A percentile compares a stretch with the other conserved stretches of the same genome.
Evolutionary conservation across 1,140 invertebrate species (phyloP).

Genomic region (Paraescarpia echinospica): DNA sequence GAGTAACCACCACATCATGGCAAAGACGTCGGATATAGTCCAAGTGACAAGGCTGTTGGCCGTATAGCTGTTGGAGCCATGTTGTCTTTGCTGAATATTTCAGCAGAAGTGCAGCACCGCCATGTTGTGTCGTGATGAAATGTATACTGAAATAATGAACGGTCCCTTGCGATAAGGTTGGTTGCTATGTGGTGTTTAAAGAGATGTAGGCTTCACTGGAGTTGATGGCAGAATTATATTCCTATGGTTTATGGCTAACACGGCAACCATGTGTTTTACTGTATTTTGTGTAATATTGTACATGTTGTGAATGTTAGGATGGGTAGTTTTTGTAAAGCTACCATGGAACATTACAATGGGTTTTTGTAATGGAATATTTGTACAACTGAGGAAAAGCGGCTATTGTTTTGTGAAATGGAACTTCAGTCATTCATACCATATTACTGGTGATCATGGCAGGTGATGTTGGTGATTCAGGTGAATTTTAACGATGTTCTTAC

Average conservation of each 20-base stretch:
- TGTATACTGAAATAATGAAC: not conserved
- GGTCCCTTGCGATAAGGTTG: not conserved
- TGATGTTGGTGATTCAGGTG: not conserved
- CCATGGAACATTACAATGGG: not conserved
- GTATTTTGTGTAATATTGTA: not conserved
- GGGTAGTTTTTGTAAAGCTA: not conserved
- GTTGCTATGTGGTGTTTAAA: not conserved
- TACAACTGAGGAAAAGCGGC: not conserved
- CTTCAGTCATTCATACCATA: not conserved
- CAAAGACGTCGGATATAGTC: not conserved
- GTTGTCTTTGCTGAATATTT: no score
- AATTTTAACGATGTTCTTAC: not conserved
- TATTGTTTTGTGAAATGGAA: not conserved
- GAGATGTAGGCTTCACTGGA: not conserved
- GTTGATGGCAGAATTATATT: not conserved
- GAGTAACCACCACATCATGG: not conserved
- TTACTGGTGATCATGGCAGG: not conserved
- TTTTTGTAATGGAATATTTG: slow-evolving; percentile 1
- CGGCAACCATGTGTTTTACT: not conserved
- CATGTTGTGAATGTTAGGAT: not conserved
- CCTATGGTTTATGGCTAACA: not conserved
- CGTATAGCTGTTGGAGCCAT: not conserved
- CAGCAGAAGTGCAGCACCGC: no score
- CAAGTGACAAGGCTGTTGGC: not conserved
- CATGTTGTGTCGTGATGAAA: not conserved